Conservation (phyloP, 1,140 invertebrate genomes). For the Pachypeltis micranthus region DNA sequence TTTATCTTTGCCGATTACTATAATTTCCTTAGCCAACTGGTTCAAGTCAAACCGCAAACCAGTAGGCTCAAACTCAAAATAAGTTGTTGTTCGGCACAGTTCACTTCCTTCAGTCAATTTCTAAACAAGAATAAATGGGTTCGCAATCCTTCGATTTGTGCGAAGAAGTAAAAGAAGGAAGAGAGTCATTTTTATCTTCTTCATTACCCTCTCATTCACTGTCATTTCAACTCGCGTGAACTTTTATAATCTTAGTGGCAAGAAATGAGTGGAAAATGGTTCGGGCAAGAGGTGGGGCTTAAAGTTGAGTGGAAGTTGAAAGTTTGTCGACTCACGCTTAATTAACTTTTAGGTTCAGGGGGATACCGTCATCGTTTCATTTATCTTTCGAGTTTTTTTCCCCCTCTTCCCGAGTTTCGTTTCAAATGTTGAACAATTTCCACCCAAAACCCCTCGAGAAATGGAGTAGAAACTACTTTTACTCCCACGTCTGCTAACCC, state of each 20-base stretch:
- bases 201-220: constrained; percentile 1
- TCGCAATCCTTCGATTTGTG: too few species aligned
- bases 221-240: constrained; percentile 3
- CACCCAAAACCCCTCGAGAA: too few species aligned
- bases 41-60: too few species aligned
- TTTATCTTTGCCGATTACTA: too few species aligned
- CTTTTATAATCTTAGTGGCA: constrained; percentile 4
- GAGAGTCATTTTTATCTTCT: constrained; percentile 5
- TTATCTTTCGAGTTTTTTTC: neutral
- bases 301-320: constrained; percentile 8
- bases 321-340: constrained; percentile 2
- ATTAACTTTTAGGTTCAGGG: constrained; percentile 8
- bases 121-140: too few species aligned
- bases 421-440: neutral
- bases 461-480: too few species aligned
- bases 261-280: neutral
- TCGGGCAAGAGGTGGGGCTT: neutral
- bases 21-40: too few species aligned
- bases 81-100: too few species aligned
- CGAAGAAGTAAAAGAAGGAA: too few species aligned
- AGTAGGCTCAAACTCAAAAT: too few species aligned
- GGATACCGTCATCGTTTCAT: constrained; percentile 9
- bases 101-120: too few species aligned
- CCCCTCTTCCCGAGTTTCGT: neutral
- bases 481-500: too few species aligned